A percentile compares a stretch with the other conserved stretches of the same genome.
These are phyloP conservation scores for Tenthredo distinguenda DNA, from an alignment of 2,888 invertebrate genomes.

Conservation along the genomic window DNA sequence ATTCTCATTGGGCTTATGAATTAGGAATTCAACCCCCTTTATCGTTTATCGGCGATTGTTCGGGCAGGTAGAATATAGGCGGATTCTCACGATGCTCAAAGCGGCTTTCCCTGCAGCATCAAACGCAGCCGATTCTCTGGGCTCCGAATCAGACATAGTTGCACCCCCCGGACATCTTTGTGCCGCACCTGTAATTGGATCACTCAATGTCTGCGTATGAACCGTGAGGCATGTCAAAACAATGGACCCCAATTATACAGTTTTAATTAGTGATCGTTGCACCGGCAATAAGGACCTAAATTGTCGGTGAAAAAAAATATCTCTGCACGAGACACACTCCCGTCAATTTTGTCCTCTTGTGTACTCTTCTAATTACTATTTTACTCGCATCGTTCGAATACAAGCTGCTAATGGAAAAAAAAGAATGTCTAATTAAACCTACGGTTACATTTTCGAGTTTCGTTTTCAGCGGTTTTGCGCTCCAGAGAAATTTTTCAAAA, in stretches of 20 bases:
- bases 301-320: neutral
- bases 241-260: conserved; percentile 19
- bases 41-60: neutral
- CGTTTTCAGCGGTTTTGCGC: neutral
- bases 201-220: neutral
- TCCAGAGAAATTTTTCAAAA: neutral
- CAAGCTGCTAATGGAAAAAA: neutral
- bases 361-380: neutral
- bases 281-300: neutral
- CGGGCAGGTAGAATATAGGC: neutral
- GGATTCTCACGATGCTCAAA: neutral
- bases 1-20: neutral
- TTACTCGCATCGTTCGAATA: neutral
- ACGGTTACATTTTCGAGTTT: no score
- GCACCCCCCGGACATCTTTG: conserved; percentile 8
- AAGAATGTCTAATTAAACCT: neutral
- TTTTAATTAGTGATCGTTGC: conserved; percentile 18
- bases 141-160: neutral
- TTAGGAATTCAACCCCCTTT: neutral
- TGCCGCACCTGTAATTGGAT: conserved; percentile 34
- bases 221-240: neutral
- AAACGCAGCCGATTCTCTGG: neutral
- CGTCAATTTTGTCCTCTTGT: neutral
- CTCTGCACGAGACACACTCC: neutral
- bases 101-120: neutral